Conservation (phyloP, 2,113 vertebrate genomes). For the Oenanthe melanoleuca region DNA sequence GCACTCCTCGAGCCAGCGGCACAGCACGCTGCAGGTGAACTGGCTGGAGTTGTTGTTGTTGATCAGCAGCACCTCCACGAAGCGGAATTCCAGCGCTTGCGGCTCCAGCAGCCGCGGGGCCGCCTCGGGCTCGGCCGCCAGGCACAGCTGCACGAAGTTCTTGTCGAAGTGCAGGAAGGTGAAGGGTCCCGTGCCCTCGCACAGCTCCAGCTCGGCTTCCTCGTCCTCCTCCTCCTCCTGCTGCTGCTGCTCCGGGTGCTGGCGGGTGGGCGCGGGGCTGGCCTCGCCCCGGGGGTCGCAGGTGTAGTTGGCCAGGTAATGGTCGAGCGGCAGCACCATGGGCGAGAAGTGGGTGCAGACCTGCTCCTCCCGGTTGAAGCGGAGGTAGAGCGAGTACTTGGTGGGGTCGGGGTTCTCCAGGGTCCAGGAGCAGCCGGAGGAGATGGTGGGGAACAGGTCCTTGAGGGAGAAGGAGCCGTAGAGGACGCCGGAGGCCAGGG, state of each 20-base stretch:
- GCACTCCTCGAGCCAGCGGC: constrained; percentile 96
- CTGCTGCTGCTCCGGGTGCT: not conserved
- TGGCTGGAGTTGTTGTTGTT: constrained; percentile 99
- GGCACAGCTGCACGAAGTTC: constrained; percentile 95
- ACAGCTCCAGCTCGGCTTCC: constrained; percentile 85
- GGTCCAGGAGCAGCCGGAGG: constrained; percentile 95
- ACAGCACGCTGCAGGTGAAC: constrained; percentile 96
- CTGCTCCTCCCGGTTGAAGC: constrained; percentile 90
- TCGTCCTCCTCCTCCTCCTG: constrained; percentile 72
- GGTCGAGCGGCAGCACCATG: constrained; percentile 93
- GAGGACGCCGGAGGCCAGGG: constrained; percentile 93
- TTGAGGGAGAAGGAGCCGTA: constrained; percentile 98
- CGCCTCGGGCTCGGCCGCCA: constrained; percentile 78
- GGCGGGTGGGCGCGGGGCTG: not conserved
- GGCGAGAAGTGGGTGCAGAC: constrained; percentile 91
- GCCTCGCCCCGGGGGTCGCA: constrained; percentile 83
- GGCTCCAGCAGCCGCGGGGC: constrained; percentile 77
- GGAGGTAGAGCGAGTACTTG: constrained; percentile 98
- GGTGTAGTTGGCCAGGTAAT: constrained; percentile 94
- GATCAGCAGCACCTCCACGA: constrained; percentile 94
- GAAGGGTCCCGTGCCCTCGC: constrained; percentile 80
- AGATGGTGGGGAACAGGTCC: constrained; percentile 93
- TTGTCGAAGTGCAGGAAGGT: constrained; percentile 97
- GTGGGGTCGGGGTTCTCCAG: constrained; percentile 98
- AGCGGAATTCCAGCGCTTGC: constrained; percentile 87